Evolutionary conservation across 1,140 invertebrate genomes (phyloP), one percentile per base, ranked within the genome.

Genomic region (Cyphomyrmex costatus): DNA sequence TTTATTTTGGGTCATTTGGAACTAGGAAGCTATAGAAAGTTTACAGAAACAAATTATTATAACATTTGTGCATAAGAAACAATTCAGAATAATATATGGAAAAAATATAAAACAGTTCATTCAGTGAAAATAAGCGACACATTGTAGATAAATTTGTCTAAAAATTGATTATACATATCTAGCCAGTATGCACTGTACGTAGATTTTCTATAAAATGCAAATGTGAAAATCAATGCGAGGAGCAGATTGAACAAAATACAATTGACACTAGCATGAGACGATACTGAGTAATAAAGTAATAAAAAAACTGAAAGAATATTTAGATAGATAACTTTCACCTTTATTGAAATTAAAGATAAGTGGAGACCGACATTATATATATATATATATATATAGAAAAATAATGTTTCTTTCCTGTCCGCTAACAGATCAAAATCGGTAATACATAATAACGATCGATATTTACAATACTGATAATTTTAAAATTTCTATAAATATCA

Each of bases 311-410:
- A 36, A 74, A 24, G n/a, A 74, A 36, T 14, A 58, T 74, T 60
- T 74, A 42, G 12, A 27, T 33, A 14, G 0, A 24, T 42, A 6
- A 36, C 6, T 16, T 42, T 16, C 33, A 73, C 53, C 71, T 74
- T 74, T 7, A 74, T 74, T 7, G 58, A 74, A 56, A 58, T 74
- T 74, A 33, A 4, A 42, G 36, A 42, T 42, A 42, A 42, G 60
- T 76, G 21, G 2, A 60, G 16, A 27, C 6, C 36, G 42, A 42
- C 10, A 42, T 42, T 0, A n/a, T n/a, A n/a, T n/a, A n/a, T n/a
- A n/a, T n/a, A n/a, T n/a, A n/a, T n/a, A n/a, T n/a, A n/a, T n/a
- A n/a, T n/a, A n/a, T n/a, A n/a, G n/a, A n/a, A n/a, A n/a, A n/a
- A n/a, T n/a, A n/a, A n/a, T n/a, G n/a, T n/a, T n/a, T n/a, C n/a